phyloP scores from a whole-genome alignment of 2,113 vertebrate species.

The Leucopsar rothschildi region DNA sequence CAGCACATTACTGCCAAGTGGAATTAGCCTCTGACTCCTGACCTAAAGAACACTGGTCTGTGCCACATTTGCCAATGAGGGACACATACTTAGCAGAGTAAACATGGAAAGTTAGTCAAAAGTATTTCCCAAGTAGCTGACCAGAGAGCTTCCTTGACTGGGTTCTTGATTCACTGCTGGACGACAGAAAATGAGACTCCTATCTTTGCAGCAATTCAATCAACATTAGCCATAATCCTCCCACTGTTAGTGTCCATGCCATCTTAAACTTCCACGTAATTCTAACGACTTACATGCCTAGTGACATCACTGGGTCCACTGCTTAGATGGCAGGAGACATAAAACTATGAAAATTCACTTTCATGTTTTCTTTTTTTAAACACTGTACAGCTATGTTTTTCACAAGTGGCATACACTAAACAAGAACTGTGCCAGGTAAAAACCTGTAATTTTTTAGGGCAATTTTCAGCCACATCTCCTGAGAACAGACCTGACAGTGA shows the following conservation, averaged over 20 bases:
- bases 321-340: neutral
- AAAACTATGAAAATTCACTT: neutral
- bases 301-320: too few relatives aligned
- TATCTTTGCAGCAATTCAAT: neutral
- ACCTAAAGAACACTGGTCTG: neutral
- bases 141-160: neutral
- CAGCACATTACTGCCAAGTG: neutral
- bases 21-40: neutral
- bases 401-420: neutral
- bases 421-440: neutral
- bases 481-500: neutral
- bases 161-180: neutral
- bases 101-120: neutral
- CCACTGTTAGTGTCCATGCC: neutral
- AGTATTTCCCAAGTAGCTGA: neutral
- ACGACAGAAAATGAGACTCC: accelerated
- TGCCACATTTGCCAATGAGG: neutral
- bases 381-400: neutral
- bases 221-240: neutral
- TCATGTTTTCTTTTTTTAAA: neutral
- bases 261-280: neutral
- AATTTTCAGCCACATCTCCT: neutral
- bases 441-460: neutral
- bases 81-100: neutral
- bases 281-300: neutral